These are phyloP conservation scores for Cathartes aura DNA, from an alignment of 2,113 vertebrate genomes.

Conservation along the genomic window DNA sequence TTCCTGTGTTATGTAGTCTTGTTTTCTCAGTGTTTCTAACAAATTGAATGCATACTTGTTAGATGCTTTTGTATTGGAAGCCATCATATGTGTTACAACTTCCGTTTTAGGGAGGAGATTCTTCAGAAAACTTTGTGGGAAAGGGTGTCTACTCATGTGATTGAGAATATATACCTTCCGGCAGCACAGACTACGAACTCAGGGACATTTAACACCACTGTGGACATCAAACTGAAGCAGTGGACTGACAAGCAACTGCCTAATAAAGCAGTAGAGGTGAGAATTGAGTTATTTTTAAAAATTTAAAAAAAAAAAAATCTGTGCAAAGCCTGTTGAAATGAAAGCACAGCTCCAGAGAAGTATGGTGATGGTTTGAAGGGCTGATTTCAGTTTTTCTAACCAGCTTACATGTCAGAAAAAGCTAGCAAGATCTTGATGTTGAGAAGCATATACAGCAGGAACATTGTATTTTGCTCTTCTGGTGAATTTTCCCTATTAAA, in stretches of 20 bases:
- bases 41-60: background rate
- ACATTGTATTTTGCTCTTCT: background rate
- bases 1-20: background rate
- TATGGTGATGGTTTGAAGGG: background rate
- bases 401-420: background rate
- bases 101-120: conserved; percentile 89
- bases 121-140: conserved; percentile 97
- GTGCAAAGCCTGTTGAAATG: background rate
- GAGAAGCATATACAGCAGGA: background rate
- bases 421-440: background rate
- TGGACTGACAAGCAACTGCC: conserved; percentile 99
- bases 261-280: conserved; percentile 96
- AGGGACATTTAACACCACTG: conserved; percentile 97
- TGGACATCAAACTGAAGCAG: conserved; percentile 98
- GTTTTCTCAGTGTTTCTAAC: background rate
- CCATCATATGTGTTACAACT: background rate
- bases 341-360: background rate
- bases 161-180: conserved; percentile 98
- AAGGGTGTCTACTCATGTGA: conserved; percentile 96
- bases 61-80: background rate
- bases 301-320: background rate
- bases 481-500: background rate
- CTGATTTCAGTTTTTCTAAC: background rate
- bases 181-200: conserved; percentile 95
- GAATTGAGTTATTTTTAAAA: background rate